Percentiles rank a stretch among this genome's conserved stretches.
Evolutionary conservation across 2,113 vertebrate species (phyloP).

Genomic region (Trichechus manatus): DNA sequence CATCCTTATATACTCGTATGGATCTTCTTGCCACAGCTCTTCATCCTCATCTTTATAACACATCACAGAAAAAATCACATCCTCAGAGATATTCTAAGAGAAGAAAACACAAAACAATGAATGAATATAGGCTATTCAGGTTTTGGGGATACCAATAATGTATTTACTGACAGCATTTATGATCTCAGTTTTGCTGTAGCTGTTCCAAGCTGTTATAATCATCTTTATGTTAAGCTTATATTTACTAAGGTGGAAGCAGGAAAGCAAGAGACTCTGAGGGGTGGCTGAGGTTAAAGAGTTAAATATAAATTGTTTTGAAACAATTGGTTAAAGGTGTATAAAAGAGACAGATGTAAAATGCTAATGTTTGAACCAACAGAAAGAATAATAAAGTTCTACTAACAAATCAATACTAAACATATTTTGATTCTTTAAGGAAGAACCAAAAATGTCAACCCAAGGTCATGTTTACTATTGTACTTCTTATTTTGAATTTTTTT

Average conservation of each 20-base stretch:
- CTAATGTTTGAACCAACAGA: neutral
- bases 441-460: constrained; percentile 1
- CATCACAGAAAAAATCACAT: constrained; percentile 98
- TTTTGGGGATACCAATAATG: neutral
- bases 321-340: neutral
- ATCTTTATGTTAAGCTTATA: neutral
- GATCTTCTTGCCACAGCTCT: constrained; percentile 98
- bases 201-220: neutral
- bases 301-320: constrained; percentile 1
- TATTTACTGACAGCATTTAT: neutral
- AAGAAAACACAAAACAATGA: neutral
- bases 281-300: neutral
- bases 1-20: constrained; percentile 97
- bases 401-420: constrained; percentile 16
- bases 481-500: constrained; percentile 32
- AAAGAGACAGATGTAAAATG: neutral
- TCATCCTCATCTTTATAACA: constrained; percentile 99
- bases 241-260: neutral
- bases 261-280: neutral
- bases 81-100: constrained; percentile 93
- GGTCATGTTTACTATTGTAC: neutral
- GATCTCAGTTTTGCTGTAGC: neutral
- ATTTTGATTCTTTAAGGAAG: neutral
- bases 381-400: neutral
- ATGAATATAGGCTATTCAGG: neutral